These are phyloP conservation scores for Andrena camellia DNA, from an alignment of 2,888 invertebrate species.

Conservation along the genomic window DNA sequence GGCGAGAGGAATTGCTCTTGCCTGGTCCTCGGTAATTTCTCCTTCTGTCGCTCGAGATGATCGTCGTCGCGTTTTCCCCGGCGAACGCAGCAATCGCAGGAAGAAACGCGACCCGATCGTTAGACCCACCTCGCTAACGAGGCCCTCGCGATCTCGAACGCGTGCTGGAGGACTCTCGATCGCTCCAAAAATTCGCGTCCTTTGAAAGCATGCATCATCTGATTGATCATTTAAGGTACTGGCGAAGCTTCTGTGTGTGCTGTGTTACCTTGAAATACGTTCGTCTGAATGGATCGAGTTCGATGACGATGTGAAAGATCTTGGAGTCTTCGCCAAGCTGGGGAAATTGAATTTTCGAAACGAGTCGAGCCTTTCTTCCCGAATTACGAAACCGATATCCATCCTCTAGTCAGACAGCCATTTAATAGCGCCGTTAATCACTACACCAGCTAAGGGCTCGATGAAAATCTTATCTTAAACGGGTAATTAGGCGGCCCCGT, in stretches of 20 bases:
- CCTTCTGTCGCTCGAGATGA: constrained; percentile 19
- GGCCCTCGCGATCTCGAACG: background rate
- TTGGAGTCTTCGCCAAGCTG: no score
- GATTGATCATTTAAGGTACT: no score
- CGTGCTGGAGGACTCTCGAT: background rate
- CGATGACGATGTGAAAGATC: background rate
- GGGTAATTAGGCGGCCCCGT: constrained; percentile 69
- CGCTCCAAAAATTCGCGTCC: background rate
- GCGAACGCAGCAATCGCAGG: background rate
- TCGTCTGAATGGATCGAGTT: no score
- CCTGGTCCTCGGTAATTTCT: constrained; percentile 17
- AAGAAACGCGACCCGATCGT: constrained; percentile 2
- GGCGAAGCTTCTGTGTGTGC: background rate
- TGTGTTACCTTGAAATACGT: background rate
- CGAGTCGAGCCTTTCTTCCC: background rate
- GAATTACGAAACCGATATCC: constrained; percentile 40
- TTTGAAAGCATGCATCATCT: background rate
- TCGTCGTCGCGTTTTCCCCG: background rate
- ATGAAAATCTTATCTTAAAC: constrained; percentile 76
- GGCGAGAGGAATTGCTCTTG: constrained; percentile 3
- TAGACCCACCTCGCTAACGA: background rate
- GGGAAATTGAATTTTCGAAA: background rate
- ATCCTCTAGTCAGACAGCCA: constrained; percentile 38
- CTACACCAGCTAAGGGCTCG: constrained; percentile 60
- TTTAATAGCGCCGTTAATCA: constrained; percentile 67